Evolutionary conservation across 92 coral and sea anemone species (phyloP).

Genomic region (Virgularia gustaviana): DNA sequence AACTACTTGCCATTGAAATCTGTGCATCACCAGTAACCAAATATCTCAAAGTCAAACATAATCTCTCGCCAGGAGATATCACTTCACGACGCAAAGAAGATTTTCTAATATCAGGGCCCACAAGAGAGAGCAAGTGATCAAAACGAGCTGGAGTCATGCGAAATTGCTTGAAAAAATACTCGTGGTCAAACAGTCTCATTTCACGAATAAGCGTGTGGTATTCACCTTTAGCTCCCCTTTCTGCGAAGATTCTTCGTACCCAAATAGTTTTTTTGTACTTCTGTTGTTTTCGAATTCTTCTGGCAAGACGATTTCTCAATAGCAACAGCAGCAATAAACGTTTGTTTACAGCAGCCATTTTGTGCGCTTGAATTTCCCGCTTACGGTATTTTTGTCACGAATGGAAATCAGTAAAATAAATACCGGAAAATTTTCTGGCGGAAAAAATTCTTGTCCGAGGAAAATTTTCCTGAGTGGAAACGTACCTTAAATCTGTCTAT

Average conservation of each 20-base stretch:
- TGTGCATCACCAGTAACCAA: slow-evolving; percentile 7
- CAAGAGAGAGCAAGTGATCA: slow-evolving; percentile 11
- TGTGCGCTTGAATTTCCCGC: background rate
- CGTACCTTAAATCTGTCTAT: background rate
- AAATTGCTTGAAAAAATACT: slow-evolving; percentile 19
- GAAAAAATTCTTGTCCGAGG: slow-evolving; percentile 9
- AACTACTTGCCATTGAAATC: background rate
- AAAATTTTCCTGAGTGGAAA: too few relatives aligned
- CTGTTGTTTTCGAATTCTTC: slow-evolving; percentile 8
- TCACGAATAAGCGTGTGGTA: slow-evolving; percentile 2
- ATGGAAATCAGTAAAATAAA: background rate
- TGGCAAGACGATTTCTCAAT: background rate
- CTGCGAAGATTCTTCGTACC: slow-evolving; percentile 12
- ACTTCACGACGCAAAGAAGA: slow-evolving; percentile 15
- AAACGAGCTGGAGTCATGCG: slow-evolving; percentile 5
- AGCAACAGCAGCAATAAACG: background rate
- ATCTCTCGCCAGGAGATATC: slow-evolving; percentile 14
- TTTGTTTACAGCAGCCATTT: background rate
- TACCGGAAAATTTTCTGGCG: background rate
- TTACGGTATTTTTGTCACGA: background rate
- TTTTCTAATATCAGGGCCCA: slow-evolving; percentile 7
- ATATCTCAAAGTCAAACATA: slow-evolving; percentile 14
- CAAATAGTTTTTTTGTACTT: slow-evolving; percentile 18
- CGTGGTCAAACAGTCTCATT: background rate
- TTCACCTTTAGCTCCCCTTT: slow-evolving; percentile 15